phyloP scores from a whole-genome alignment of 2,797 vertebrate genomes.

The Odontamblyopus rebecca region DNA sequence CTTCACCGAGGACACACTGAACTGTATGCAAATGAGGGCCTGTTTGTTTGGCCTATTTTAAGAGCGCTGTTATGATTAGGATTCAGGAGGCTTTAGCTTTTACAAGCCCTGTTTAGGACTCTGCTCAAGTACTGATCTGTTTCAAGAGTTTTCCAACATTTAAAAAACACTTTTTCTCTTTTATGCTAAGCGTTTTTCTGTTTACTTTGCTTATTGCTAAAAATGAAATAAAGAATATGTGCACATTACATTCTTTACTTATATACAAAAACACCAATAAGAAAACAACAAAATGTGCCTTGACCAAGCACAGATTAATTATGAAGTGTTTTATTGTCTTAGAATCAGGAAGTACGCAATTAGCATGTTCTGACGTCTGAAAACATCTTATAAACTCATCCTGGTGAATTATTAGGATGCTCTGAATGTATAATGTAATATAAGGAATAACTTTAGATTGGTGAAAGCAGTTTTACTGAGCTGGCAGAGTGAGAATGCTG shows the following conservation, averaged over 20 bases:
- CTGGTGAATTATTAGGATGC: too few species aligned
- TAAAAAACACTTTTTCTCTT: neutral
- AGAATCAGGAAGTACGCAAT: too few species aligned
- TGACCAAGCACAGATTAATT: too few species aligned
- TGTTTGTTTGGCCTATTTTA: conserved; percentile 9
- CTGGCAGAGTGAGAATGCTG: too few species aligned
- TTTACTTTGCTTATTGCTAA: neutral
- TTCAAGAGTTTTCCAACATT: conserved; percentile 8
- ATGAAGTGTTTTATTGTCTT: too few species aligned
- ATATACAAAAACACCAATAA: too few species aligned
- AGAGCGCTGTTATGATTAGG: conserved; percentile 6
- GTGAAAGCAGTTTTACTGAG: too few species aligned
- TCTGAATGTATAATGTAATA: too few species aligned
- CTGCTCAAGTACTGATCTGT: conserved; percentile 1
- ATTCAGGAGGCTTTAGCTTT: conserved; percentile 5
- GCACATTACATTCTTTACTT: neutral
- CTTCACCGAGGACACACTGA: neutral
- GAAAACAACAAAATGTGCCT: too few species aligned
- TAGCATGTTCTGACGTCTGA: too few species aligned
- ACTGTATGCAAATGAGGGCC: conserved; percentile 1
- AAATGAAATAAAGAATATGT: neutral
- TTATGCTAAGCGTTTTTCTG: conserved; percentile 1
- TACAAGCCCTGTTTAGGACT: neutral
- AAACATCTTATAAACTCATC: too few species aligned
- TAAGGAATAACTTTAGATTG: too few species aligned